Conservation (phyloP, 2,113 vertebrate genomes). For the Dipodomys ordii region DNA sequence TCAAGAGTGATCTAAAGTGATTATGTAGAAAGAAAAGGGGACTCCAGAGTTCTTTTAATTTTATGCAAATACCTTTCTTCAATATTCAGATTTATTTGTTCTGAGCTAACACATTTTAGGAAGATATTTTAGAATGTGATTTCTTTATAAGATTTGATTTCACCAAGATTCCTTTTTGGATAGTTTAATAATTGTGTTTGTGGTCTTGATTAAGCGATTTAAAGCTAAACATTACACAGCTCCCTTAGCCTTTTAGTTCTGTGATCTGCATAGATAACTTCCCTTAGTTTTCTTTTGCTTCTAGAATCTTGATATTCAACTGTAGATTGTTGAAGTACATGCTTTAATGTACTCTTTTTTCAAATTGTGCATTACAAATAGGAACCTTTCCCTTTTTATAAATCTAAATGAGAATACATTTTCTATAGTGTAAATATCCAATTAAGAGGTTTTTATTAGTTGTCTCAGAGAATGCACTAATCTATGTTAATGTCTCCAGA, state of each 20-base stretch:
- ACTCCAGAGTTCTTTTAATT: not conserved
- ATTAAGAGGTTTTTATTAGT: not conserved
- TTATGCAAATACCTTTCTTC: not conserved
- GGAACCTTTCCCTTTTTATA: not conserved
- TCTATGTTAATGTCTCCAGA: conserved; percentile 17
- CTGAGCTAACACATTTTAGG: not conserved
- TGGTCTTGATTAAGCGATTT: conserved; percentile 8
- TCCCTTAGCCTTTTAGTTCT: not conserved
- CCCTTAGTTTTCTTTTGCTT: conserved; percentile 42
- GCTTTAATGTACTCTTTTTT: not conserved
- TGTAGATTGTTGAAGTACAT: not conserved
- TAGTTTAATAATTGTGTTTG: not conserved
- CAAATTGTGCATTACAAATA: conserved; percentile 34
- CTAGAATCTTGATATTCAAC: not conserved
- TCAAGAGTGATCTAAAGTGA: not conserved
- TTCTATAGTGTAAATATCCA: not conserved
- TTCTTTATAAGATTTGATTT: not conserved
- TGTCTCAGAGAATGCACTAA: conserved; percentile 22
- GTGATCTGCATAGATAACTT: not conserved
- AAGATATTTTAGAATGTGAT: not conserved
- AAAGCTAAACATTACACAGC: not conserved
- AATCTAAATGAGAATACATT: not conserved
- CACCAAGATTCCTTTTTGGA: not conserved
- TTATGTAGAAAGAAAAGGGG: not conserved
- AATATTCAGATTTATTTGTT: not conserved